Evolutionary conservation across 2,888 invertebrate genomes (phyloP).

Genomic region (Willowsia nigromaculata): DNA sequence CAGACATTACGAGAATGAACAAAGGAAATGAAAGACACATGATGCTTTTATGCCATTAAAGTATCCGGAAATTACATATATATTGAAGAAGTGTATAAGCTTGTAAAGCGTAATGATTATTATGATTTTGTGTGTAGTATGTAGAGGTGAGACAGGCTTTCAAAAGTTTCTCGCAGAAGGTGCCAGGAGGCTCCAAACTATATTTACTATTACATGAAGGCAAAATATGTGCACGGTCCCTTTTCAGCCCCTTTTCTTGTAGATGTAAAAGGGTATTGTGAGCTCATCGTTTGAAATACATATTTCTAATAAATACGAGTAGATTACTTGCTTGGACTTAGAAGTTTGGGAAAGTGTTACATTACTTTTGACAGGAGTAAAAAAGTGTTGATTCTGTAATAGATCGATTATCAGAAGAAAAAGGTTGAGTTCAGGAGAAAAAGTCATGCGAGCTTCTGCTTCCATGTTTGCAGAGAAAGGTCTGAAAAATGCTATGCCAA

Average conservation of each 20-base stretch:
- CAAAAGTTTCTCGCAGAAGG: too few relatives aligned
- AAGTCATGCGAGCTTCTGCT: not conserved
- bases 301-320: too few relatives aligned
- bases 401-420: constrained; percentile 39
- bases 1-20: constrained; percentile 20
- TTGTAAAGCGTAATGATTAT: not conserved
- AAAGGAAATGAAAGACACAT: constrained; percentile 58
- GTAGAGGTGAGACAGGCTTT: not conserved
- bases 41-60: constrained; percentile 60
- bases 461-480: not conserved
- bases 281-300: too few relatives aligned
- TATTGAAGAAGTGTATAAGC: not conserved
- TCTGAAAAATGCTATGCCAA: not conserved
- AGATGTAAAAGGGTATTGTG: too few relatives aligned
- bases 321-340: not conserved
- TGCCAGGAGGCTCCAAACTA: too few relatives aligned
- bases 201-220: too few relatives aligned
- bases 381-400: constrained; percentile 15
- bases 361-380: constrained; percentile 29
- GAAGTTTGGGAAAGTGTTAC: not conserved
- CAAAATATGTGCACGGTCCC: too few relatives aligned
- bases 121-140: not conserved
- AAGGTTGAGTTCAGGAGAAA: not conserved
- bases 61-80: constrained; percentile 61
- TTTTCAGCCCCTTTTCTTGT: too few relatives aligned